Evolutionary conservation across 1,140 invertebrate genomes (phyloP).

Genomic region (Papilio glaucus): DNA sequence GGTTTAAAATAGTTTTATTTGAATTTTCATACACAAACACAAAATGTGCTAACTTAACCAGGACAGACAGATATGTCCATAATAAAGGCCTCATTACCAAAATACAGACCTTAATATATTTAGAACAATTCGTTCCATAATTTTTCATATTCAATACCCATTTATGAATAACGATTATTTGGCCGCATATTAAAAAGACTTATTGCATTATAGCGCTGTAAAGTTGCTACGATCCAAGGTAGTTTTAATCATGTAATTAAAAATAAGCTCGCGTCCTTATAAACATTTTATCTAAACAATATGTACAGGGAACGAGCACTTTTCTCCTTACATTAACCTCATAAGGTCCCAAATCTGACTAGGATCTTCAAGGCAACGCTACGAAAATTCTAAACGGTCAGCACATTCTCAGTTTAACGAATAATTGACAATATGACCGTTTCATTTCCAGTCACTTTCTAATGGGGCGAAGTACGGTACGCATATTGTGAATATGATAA

Average conservation of each 20-base stretch:
- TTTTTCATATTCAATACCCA: neutral
- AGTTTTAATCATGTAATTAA: neutral
- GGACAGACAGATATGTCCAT: constrained; percentile 50
- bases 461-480: no score
- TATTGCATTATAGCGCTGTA: neutral
- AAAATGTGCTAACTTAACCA: constrained; percentile 44
- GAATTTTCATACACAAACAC: constrained; percentile 54
- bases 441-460: no score
- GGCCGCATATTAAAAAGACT: neutral
- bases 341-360: no score
- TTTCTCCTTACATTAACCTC: no score
- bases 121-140: neutral
- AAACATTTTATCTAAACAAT: no score
- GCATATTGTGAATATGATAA: no score
- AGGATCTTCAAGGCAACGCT: no score
- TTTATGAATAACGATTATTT: neutral
- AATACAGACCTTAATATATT: constrained; percentile 35
- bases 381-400: no score
- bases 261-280: no score
- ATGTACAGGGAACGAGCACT: no score
- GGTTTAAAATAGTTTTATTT: constrained; percentile 49
- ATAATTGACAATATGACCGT: no score
- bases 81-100: constrained; percentile 59
- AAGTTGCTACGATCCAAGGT: neutral
- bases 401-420: no score